Conservation (phyloP, 2,113 vertebrate species). For the Mustelus asterias region DNA sequence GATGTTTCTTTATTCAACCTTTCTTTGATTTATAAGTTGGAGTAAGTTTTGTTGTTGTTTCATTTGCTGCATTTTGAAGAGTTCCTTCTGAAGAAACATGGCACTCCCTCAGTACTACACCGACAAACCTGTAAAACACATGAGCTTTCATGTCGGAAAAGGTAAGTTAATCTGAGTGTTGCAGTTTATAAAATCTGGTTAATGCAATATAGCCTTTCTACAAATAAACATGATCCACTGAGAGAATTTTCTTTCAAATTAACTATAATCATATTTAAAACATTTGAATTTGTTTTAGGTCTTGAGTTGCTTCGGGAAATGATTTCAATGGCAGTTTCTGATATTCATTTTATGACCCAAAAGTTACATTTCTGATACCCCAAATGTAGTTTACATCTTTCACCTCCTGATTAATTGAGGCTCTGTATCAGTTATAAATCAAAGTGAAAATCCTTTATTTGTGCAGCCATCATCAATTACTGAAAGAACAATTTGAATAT, state of each 20-base stretch:
- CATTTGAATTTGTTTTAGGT: background rate
- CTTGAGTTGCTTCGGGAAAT: background rate
- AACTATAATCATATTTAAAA: background rate
- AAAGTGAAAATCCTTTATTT: constrained; percentile 11
- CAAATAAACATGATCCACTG: background rate
- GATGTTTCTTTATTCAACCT: too few species aligned
- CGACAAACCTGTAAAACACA: background rate
- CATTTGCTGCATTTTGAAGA: too few species aligned
- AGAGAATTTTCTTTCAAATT: background rate
- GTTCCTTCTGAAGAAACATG: too few species aligned
- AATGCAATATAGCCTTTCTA: background rate
- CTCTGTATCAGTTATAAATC: background rate
- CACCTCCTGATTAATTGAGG: constrained; percentile 26
- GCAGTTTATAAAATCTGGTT: background rate
- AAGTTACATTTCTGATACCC: background rate
- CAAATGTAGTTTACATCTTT: background rate
- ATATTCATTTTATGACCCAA: background rate
- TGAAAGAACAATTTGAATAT: background rate
- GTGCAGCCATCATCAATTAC: background rate
- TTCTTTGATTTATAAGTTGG: too few species aligned
- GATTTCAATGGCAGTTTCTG: background rate
- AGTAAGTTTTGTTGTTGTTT: too few species aligned
- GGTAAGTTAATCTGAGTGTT: background rate
- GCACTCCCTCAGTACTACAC: background rate
- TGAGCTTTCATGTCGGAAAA: background rate